phyloP scores from a whole-genome alignment of 1,140 invertebrate genomes.

The Anastrepha obliqua region DNA sequence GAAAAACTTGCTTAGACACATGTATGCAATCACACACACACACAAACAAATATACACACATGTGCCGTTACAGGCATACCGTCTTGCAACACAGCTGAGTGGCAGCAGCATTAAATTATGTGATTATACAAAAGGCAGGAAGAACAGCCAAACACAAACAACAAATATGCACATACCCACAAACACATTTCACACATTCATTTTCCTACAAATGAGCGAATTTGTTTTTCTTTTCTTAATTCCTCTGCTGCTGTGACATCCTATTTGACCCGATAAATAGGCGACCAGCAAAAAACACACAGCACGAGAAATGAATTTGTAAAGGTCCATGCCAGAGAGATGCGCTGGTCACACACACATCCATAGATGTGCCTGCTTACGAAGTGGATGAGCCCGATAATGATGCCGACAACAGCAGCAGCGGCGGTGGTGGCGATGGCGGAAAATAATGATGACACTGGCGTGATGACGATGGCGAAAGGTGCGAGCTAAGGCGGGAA shows the following conservation, averaged over 20 bases:
- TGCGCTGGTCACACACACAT: neutral
- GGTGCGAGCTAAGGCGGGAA: neutral
- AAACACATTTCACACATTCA: neutral
- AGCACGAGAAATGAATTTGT: neutral
- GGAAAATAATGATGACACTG: slow-evolving; percentile 28
- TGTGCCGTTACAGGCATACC: neutral
- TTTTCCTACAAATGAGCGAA: neutral
- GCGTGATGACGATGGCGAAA: neutral
- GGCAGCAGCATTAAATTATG: neutral
- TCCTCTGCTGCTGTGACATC: neutral
- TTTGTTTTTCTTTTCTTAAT: slow-evolving; percentile 16
- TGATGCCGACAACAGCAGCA: neutral
- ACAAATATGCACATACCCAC: neutral
- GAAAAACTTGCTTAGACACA: neutral
- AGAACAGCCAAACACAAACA: too few relatives aligned
- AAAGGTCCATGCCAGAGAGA: neutral
- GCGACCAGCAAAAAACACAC: neutral
- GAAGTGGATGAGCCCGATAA: slow-evolving; percentile 7
- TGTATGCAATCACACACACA: neutral
- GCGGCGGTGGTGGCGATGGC: neutral
- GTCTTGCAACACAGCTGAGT: neutral
- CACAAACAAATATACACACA: neutral
- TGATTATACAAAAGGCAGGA: neutral
- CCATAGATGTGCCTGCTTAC: neutral
- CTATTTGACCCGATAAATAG: slow-evolving; percentile 26